These are phyloP conservation scores for Oeneis ivallda DNA, from an alignment of 2,888 invertebrate genomes.

Conservation along the genomic window DNA sequence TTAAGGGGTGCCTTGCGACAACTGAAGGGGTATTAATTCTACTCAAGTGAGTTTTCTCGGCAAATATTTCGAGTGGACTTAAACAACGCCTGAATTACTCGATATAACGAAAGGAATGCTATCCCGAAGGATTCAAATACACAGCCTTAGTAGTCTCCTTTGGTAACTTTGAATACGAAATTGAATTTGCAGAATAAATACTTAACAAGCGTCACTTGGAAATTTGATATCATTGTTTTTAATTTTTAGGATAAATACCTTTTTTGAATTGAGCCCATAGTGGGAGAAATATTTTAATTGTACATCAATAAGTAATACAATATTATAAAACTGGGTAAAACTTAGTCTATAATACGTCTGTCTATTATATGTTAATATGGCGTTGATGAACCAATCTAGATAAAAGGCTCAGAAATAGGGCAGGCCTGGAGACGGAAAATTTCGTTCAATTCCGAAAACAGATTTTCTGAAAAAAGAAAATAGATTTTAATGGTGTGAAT, in stretches of 20 bases:
- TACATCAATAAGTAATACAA: no score
- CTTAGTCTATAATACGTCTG: no score
- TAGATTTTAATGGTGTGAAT: no score
- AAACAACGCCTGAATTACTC: conserved; percentile 55
- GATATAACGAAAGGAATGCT: conserved; percentile 53
- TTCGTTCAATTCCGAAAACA: no score
- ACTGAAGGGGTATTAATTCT: conserved; percentile 45
- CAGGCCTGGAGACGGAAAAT: no score
- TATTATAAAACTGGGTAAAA: no score
- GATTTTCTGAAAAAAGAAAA: no score
- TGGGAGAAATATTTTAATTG: no score
- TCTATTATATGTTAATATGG: no score
- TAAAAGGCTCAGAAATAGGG: no score
- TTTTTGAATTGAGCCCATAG: no score
- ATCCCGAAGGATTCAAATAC: conserved; percentile 51
- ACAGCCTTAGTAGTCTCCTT: conserved; percentile 53
- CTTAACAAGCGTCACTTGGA: conserved; percentile 23
- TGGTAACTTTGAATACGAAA: conserved; percentile 49
- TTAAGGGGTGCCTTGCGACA: conserved; percentile 32
- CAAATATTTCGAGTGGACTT: conserved; percentile 59
- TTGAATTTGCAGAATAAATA: conserved; percentile 44
- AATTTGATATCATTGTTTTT: background rate
- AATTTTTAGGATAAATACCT: background rate
- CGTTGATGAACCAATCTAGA: no score
- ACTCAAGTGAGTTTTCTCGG: conserved; percentile 51